Evolutionary conservation across 2,113 vertebrate genomes (phyloP).

Genomic region (Chamaetylas fuelleborni): DNA sequence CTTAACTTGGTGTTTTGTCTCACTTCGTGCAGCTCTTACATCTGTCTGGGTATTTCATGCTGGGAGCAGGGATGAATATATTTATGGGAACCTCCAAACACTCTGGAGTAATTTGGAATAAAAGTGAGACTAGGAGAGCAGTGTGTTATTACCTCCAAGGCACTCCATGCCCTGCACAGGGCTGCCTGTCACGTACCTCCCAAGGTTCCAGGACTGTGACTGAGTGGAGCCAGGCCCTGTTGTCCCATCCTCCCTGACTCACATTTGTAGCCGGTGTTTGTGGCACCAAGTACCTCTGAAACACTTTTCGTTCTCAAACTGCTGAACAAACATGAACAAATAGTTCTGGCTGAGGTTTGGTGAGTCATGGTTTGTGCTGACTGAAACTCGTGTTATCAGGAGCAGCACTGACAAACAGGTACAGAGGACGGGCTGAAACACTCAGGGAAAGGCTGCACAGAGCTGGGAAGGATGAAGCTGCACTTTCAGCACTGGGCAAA

Average conservation of each 20-base stretch:
- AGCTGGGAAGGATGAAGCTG: not conserved
- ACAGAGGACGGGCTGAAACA: not conserved
- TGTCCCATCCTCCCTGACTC: not conserved
- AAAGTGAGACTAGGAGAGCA: not conserved
- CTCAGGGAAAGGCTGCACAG: not conserved
- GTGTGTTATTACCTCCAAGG: not conserved
- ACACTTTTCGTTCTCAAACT: not conserved
- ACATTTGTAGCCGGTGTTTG: not conserved
- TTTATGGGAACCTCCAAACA: not conserved
- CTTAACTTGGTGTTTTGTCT: not conserved
- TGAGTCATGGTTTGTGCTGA: slow-evolving; percentile 49
- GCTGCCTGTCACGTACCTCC: not conserved
- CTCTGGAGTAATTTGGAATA: not conserved
- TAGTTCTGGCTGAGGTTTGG: slow-evolving; percentile 51
- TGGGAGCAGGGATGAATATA: not conserved
- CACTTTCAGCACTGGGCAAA: not conserved
- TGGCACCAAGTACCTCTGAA: not conserved
- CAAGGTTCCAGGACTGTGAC: not conserved
- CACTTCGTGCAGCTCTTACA: not conserved
- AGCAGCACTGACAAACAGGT: slow-evolving; percentile 10
- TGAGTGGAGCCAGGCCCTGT: not conserved
- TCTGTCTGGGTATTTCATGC: not conserved
- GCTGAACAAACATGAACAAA: slow-evolving; percentile 18
- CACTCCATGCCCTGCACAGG: not conserved
- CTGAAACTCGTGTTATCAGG: not conserved